Evolutionary conservation across 2,797 vertebrate species (phyloP), one percentile per base, ranked within the genome.

Genomic region (Toxotes lorentzi): DNA sequence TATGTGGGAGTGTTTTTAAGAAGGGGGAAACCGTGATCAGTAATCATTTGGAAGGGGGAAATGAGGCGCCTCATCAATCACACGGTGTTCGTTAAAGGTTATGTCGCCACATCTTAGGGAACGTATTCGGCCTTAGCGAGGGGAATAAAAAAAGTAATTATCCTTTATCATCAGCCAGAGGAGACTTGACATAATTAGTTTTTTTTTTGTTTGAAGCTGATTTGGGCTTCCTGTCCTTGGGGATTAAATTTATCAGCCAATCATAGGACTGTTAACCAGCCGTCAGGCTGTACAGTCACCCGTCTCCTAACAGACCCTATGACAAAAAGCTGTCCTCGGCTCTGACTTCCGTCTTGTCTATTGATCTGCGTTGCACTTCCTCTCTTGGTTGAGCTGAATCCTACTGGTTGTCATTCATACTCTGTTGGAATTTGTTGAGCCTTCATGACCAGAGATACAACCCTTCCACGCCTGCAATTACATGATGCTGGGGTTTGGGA

Each of bases 131-230:
- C 91, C 86, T 82, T 81, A 86, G 92, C 75, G 58, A 81, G 75
- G 82, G 85, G 87, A 93, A 94, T 95, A 93, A 94, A 94, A 94
- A 94, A 95, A 93, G 92, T 93, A 95, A 95, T 95, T 95, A 95
- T 95, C 93, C 93, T 96, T 93, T 94, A 95, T 95, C 92, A 95
- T 94, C 93, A 94, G 85, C 86, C 88, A 93, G 92, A 94, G 90
- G 89, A 95, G 92, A 93, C 86, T 84, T 92, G 92, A 92, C 93
- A 93, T 95, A 93, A 95, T 95, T 94, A 93, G 90, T 32, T 89
- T 89, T 86, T 86, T 88, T 90, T 83, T 86, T 81, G 50, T 91
- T 89, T 88, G 73, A 88, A 87, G 81, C 84, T 91, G 87, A 93
- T 93, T 94, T 94, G 62, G 70, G 66, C 87, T 86, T 88, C 86